phyloP scores from a whole-genome alignment of 2,888 invertebrate genomes.

The Lissocephala sabroskyi region DNA sequence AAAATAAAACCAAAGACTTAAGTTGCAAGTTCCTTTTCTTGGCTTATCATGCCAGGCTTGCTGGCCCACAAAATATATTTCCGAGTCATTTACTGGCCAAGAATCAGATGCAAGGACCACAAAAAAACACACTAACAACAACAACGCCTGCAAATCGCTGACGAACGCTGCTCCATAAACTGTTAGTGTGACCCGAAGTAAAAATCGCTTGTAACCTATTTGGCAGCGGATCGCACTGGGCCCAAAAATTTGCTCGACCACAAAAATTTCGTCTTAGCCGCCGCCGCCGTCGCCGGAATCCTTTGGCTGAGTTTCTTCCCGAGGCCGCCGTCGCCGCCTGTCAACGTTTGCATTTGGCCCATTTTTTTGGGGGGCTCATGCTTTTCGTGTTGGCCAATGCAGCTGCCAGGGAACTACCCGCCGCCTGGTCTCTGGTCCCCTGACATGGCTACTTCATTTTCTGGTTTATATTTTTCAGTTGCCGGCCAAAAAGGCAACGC shows the following conservation, averaged over 20 bases:
- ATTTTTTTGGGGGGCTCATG: conserved; percentile 9
- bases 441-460: conserved; percentile 49
- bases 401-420: conserved; percentile 12
- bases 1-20: too few species aligned
- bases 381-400: conserved; percentile 9
- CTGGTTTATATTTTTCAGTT: conserved; percentile 36
- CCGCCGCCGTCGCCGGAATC: not conserved
- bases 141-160: conserved; percentile 13
- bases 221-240: conserved; percentile 60
- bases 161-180: conserved; percentile 50
- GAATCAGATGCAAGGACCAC: conserved; percentile 2
- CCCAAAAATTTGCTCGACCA: conserved; percentile 61
- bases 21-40: too few species aligned
- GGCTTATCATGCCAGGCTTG: too few species aligned
- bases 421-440: not conserved
- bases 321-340: conserved; percentile 20
- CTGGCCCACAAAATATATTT: conserved; percentile 56
- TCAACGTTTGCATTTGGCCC: conserved; percentile 45
- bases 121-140: conserved; percentile 14
- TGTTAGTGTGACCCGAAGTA: conserved; percentile 50
- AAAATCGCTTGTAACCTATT: conserved; percentile 63
- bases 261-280: conserved; percentile 47
- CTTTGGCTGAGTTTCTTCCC: not conserved
- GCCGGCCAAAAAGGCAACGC: conserved; percentile 2
- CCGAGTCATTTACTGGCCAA: conserved; percentile 62